A percentile compares a stretch with the other conserved stretches of the same genome.
These are phyloP conservation scores for Cathartes aura DNA, from an alignment of 2,113 vertebrate genomes.

Conservation along the genomic window DNA sequence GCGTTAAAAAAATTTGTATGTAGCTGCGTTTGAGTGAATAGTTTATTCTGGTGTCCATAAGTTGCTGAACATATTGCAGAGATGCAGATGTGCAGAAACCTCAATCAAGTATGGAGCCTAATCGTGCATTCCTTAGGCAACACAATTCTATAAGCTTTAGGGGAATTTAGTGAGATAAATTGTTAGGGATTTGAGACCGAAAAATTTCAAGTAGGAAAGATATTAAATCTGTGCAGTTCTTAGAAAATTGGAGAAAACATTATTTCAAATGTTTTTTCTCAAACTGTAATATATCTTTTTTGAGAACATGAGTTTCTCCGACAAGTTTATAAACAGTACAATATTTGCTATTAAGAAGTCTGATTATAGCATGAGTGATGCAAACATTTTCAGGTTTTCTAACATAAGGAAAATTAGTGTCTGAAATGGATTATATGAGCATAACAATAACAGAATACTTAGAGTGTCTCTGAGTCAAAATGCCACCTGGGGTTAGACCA, in stretches of 20 bases:
- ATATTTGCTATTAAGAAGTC: not conserved
- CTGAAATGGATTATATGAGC: not conserved
- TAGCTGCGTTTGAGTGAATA: conserved; percentile 47
- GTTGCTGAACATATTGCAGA: not conserved
- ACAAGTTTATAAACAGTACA: not conserved
- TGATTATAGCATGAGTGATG: not conserved
- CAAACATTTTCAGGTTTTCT: not conserved
- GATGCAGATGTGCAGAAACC: not conserved
- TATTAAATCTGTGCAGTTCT: not conserved
- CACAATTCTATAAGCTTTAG: not conserved
- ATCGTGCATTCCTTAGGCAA: not conserved
- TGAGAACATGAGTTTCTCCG: not conserved
- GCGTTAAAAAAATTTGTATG: conserved; percentile 55
- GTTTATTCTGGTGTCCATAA: not conserved
- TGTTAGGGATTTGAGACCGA: not conserved
- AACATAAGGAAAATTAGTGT: not conserved
- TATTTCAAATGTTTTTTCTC: not conserved
- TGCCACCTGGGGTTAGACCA: not conserved
- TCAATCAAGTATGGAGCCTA: not conserved
- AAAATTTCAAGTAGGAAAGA: not conserved
- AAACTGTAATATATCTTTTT: not conserved
- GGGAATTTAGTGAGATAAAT: not conserved
- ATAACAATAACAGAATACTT: not conserved
- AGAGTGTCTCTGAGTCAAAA: not conserved
- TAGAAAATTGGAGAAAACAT: not conserved